A percentile compares a stretch with the other conserved stretches of the same genome.
Evolutionary conservation across 2,797 vertebrate genomes (phyloP).

Genomic region (Paramormyrops hopkinsi): DNA sequence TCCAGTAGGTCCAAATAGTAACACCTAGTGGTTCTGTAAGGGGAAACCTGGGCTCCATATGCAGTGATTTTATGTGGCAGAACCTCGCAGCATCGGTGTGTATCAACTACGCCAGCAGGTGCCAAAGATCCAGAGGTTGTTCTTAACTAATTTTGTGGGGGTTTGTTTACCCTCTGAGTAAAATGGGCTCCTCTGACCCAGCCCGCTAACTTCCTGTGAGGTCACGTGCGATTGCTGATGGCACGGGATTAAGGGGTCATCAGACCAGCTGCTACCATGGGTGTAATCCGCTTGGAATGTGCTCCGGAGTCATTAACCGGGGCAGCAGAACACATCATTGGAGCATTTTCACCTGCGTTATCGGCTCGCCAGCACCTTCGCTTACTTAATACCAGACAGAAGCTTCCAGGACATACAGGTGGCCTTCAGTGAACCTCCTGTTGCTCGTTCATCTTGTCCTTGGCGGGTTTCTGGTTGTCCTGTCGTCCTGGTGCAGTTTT

Average conservation of each 20-base stretch:
- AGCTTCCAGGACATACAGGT: background rate
- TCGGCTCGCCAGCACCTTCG: background rate
- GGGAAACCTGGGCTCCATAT: background rate
- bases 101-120: background rate
- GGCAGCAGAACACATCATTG: background rate
- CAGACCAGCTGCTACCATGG: conserved; percentile 32
- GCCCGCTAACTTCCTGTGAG: background rate
- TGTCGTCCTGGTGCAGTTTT: background rate
- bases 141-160: background rate
- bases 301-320: conserved; percentile 29
- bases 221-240: background rate
- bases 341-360: background rate
- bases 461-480: background rate
- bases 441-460: background rate
- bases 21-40: background rate
- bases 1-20: background rate
- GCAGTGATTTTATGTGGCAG: background rate
- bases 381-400: background rate
- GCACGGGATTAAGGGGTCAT: background rate
- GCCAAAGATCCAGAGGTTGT: background rate
- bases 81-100: background rate
- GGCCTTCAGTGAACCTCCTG: background rate
- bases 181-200: background rate
- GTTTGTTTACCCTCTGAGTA: background rate
- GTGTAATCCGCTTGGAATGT: conserved; percentile 36